A percentile compares a stretch with the other conserved stretches of the same genome.
Conservation (phyloP, 2,888 invertebrate genomes). For the Mayetiola destructor region DNA sequence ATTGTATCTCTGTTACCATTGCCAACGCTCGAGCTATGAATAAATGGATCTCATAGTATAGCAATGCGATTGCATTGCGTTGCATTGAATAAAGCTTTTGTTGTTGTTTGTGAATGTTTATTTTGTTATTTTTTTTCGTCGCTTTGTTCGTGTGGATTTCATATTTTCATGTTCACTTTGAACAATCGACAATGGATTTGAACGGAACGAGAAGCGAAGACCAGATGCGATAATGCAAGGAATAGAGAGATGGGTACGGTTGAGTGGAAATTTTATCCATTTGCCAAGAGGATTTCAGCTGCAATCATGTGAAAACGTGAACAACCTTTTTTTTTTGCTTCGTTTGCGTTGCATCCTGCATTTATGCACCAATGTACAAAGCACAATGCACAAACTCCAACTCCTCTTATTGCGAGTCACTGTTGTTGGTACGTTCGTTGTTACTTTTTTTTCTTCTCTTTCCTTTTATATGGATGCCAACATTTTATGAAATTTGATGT, state of each 20-base stretch:
- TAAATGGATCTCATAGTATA: too few species aligned
- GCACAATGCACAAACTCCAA: too few species aligned
- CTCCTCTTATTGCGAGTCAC: too few species aligned
- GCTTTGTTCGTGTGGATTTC: not conserved
- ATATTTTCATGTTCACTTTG: not conserved
- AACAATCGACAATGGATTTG: not conserved
- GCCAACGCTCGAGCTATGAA: too few species aligned
- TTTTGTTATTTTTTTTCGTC: not conserved
- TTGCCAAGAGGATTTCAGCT: slow-evolving; percentile 9
- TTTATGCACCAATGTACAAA: not conserved
- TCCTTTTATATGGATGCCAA: not conserved
- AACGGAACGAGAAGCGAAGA: too few species aligned
- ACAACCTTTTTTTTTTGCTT: not conserved
- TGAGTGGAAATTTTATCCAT: not conserved
- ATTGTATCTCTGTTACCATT: too few species aligned
- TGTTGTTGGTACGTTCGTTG: too few species aligned
- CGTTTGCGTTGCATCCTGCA: not conserved
- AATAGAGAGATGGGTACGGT: not conserved
- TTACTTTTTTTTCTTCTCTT: not conserved
- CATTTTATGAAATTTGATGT: not conserved
- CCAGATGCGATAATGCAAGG: not conserved
- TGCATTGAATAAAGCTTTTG: slow-evolving; percentile 3
- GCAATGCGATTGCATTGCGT: not conserved
- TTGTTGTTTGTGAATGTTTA: not conserved
- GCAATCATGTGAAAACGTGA: slow-evolving; percentile 8